Percentiles rank a stretch among this genome's conserved stretches.
phyloP scores from a whole-genome alignment of 1,140 invertebrate species.

The Arctopsyche grandis region DNA sequence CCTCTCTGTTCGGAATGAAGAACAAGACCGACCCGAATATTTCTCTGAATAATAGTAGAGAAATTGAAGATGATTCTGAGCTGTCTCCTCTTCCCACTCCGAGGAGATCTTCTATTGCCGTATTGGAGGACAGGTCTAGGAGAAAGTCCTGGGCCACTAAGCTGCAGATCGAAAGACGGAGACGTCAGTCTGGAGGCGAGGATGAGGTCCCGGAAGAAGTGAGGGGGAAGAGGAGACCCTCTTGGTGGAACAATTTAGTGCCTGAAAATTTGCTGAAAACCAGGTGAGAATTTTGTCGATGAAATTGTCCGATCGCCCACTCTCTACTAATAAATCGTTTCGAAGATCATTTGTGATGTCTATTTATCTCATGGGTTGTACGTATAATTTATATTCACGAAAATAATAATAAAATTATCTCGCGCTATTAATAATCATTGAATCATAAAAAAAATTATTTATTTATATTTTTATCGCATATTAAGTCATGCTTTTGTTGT shows the following conservation, averaged over 20 bases:
- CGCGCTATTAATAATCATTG: too few species aligned
- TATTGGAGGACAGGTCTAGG: constrained; percentile 68
- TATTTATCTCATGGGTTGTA: too few species aligned
- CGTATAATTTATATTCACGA: too few species aligned
- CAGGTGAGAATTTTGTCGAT: constrained; percentile 63
- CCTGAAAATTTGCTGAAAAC: constrained; percentile 74
- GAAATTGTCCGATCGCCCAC: constrained; percentile 48
- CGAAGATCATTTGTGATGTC: neutral
- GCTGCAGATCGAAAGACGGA: constrained; percentile 63
- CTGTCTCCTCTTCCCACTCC: constrained; percentile 58
- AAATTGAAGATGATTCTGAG: constrained; percentile 65
- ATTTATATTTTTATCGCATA: too few species aligned
- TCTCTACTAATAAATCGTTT: constrained; percentile 31
- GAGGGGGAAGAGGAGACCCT: constrained; percentile 77
- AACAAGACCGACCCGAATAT: constrained; percentile 34
- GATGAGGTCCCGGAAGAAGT: constrained; percentile 62
- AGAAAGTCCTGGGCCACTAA: constrained; percentile 67
- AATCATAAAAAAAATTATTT: too few species aligned
- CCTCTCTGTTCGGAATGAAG: constrained; percentile 42
- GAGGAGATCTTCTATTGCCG: constrained; percentile 76
- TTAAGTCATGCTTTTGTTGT: too few species aligned
- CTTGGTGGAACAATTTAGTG: constrained; percentile 88
- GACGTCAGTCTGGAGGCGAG: constrained; percentile 63
- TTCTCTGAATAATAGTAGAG: constrained; percentile 49
- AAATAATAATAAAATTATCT: too few species aligned